phyloP scores from a whole-genome alignment of 2,797 vertebrate species.

The Otolemur crassicaudatus region DNA sequence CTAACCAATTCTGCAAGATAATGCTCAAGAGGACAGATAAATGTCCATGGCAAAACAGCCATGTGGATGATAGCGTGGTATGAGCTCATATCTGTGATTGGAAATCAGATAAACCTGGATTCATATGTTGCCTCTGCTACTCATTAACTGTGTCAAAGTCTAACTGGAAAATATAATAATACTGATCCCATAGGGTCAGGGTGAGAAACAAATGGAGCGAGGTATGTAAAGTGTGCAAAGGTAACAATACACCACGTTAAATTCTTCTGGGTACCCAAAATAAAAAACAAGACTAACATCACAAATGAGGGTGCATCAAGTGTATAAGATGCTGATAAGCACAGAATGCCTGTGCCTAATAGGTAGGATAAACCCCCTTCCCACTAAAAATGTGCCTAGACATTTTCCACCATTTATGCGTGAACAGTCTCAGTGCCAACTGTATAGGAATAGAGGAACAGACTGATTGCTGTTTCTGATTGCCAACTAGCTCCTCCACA shows the following conservation, averaged over 20 bases:
- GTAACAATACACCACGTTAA: background rate
- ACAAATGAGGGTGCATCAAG: background rate
- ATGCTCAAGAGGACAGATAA: background rate
- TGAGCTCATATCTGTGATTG: rapidly evolving
- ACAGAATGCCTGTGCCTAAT: background rate
- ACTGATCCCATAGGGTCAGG: rapidly evolving
- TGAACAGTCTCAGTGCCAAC: background rate
- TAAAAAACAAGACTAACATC: background rate
- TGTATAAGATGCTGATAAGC: background rate
- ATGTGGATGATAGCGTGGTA: rapidly evolving
- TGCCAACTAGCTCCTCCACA: no score
- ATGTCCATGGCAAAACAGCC: background rate
- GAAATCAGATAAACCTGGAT: background rate
- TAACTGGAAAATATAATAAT: background rate
- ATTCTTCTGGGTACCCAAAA: background rate
- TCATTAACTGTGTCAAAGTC: background rate
- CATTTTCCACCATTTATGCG: background rate
- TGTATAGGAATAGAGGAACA: background rate
- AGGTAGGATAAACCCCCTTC: background rate
- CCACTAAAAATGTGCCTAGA: background rate
- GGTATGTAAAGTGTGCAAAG: background rate
- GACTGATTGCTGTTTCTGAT: background rate
- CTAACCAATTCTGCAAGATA: background rate
- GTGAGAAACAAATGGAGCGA: background rate
- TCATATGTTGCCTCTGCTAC: background rate